Evolutionary conservation across 2,113 vertebrate species (phyloP).

Genomic region (Brachyhypopomus gauderio): DNA sequence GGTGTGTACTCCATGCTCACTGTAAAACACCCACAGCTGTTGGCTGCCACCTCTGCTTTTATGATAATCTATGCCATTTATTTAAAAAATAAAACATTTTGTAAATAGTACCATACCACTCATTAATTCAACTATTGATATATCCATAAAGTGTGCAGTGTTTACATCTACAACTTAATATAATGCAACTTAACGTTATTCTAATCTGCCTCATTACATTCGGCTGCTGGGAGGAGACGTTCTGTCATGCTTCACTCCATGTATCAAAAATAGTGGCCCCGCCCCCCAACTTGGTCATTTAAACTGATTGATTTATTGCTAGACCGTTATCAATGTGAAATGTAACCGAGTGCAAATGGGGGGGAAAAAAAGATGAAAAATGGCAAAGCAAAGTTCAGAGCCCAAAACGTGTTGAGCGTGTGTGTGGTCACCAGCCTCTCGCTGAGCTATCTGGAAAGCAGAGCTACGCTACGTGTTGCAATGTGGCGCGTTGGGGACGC

Average conservation of each 20-base stretch:
- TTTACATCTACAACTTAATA: constrained; percentile 1
- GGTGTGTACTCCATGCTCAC: not conserved
- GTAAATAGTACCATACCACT: not conserved
- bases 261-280: constrained; percentile 54
- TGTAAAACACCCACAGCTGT: not conserved
- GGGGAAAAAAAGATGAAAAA: not conserved
- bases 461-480: constrained; percentile 29
- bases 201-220: constrained; percentile 3
- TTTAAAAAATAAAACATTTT: constrained; percentile 7
- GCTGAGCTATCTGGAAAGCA: constrained; percentile 42
- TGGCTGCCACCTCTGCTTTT: not conserved
- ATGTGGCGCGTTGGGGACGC: not conserved
- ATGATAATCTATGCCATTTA: not conserved
- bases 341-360: not conserved
- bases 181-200: constrained; percentile 1
- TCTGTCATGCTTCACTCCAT: constrained; percentile 5
- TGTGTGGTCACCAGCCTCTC: not conserved
- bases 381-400: not conserved
- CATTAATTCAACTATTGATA: not conserved
- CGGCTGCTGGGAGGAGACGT: not conserved
- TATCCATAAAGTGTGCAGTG: not conserved
- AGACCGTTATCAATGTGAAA: not conserved
- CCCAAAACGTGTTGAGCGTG: not conserved
- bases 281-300: constrained; percentile 1
- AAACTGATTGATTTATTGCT: constrained; percentile 38